Conservation (phyloP, 2,797 vertebrate species). For the Vireo griseus region DNA sequence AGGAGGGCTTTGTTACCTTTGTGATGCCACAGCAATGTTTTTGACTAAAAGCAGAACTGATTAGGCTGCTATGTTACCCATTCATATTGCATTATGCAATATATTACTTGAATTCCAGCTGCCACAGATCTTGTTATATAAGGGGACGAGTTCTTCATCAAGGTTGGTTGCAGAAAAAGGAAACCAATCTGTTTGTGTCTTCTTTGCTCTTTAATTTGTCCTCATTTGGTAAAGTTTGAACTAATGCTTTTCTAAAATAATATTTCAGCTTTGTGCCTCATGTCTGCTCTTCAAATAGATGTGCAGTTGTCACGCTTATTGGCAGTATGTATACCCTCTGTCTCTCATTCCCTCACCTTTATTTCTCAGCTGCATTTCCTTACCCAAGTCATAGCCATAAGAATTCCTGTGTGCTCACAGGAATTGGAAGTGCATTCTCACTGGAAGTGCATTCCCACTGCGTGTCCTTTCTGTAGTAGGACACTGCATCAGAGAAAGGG, state of each 20-base stretch:
- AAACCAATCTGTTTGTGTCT: neutral
- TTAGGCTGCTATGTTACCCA: neutral
- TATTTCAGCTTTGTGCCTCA: neutral
- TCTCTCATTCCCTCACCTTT: neutral
- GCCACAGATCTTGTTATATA: neutral
- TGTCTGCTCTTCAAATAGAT: neutral
- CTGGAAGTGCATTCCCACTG: neutral
- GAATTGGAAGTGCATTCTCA: too few relatives aligned
- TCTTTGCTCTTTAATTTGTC: neutral
- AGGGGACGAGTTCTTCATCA: neutral
- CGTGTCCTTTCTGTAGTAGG: neutral
- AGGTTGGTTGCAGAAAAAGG: neutral
- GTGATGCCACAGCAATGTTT: neutral
- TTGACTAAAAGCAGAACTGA: neutral
- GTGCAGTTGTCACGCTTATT: fast-evolving
- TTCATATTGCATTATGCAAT: neutral
- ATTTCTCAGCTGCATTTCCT: neutral
- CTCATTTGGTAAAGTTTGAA: neutral
- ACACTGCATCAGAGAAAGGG: neutral
- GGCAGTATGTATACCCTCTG: neutral
- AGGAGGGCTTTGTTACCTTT: neutral
- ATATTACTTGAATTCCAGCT: neutral
- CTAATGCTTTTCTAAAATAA: neutral
- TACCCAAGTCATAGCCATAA: neutral
- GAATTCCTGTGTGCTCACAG: neutral